Conservation (phyloP, 2,113 vertebrate species). For the Gobio gobio region DNA sequence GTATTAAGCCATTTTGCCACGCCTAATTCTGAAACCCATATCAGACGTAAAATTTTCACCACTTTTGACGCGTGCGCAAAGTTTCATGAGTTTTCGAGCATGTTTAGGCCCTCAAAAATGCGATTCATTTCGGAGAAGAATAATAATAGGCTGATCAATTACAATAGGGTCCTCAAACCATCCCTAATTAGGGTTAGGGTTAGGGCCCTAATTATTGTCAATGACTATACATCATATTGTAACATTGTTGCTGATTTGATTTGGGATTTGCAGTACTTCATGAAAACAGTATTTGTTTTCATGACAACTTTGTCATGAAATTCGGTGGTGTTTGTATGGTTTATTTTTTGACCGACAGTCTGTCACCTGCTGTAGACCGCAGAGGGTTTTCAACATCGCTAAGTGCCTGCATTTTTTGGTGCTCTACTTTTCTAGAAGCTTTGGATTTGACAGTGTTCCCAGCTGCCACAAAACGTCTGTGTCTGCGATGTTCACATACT, state of each 20-base stretch:
- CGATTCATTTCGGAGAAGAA: too few species aligned
- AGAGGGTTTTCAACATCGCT: not conserved
- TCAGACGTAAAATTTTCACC: too few species aligned
- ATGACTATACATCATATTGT: not conserved
- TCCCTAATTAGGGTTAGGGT: too few species aligned
- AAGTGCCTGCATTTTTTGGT: not conserved
- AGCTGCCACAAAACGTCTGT: not conserved
- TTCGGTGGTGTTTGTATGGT: not conserved
- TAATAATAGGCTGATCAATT: too few species aligned
- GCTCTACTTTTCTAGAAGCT: slow-evolving; percentile 12
- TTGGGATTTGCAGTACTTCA: not conserved
- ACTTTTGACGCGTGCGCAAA: too few species aligned
- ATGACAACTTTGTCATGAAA: not conserved
- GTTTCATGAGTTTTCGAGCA: too few species aligned
- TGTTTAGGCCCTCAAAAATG: too few species aligned
- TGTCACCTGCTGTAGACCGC: not conserved
- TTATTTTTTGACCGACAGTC: not conserved
- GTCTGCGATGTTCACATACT: not conserved
- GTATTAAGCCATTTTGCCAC: too few species aligned
- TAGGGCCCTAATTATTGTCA: too few species aligned
- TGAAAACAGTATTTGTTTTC: not conserved
- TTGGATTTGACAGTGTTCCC: not conserved
- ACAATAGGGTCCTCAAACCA: too few species aligned
- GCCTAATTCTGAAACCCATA: too few species aligned
- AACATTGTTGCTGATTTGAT: not conserved